Evolutionary conservation across 2,888 invertebrate species (phyloP), one percentile per base, ranked within the genome.

Genomic region (Cybosia mesomella): DNA sequence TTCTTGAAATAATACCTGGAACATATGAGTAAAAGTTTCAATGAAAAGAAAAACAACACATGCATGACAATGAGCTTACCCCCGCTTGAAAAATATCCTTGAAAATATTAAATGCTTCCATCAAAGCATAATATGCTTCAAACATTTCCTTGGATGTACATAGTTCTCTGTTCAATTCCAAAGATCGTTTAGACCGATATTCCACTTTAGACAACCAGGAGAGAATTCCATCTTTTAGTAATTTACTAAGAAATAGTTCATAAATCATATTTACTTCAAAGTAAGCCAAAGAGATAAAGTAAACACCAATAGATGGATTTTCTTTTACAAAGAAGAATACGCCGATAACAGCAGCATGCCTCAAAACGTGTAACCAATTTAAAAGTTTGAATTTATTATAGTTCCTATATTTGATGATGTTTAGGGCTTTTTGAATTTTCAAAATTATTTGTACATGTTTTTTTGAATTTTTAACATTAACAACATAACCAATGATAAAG

Each of bases 371-470:
- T 8, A 24, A 49, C 66, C 68, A 68, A 15, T 58, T 28, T 0
- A 2, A 5, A 36, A 59, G 13, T 18, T n/a, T 64, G n/a, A 54
- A 18, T 11, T 21, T 58, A 21, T 39, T 59, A 18, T 55, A 59
- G 7, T 54, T 59, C 3, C 59, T 59, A 1, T 53, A 66, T 15
- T 57, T 61, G 15, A 75, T 61, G 13, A 43, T 57, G 49, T 61
- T 68, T 18, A 67, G 57, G 13, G 69, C 53, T 9, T 49, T 64
- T 67, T 73, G 72, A 9, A 72, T 62, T 0, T 53, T 67, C 15
- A 73, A 21, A 28, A 74, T 58, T 4, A 74, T 58, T 22, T 58
- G 1, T 5, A 74, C 58, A 32, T 71, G 71, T 4, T 67, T 58
- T 32, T 66, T 36, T 13, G 58, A 64, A 2, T 61, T 21, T 0